These are phyloP conservation scores for Athripsodes cinereus DNA, from an alignment of 2,888 invertebrate species.

Conservation along the genomic window DNA sequence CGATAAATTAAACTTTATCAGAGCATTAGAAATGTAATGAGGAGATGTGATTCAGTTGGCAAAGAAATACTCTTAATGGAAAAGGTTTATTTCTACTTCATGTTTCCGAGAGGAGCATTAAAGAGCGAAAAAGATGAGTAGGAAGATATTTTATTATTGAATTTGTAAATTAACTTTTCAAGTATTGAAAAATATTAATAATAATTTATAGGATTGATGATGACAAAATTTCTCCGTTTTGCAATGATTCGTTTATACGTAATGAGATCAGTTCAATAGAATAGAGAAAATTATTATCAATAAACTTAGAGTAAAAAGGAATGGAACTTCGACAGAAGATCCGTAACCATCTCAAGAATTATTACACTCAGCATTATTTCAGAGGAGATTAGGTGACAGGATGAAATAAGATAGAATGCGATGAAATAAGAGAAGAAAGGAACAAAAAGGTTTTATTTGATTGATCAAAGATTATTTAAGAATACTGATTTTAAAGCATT, in stretches of 20 bases:
- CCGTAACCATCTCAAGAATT: background rate
- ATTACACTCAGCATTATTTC: constrained; percentile 2
- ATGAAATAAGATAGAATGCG: background rate
- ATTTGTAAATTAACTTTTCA: too few relatives aligned
- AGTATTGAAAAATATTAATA: too few relatives aligned
- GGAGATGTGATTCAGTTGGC: too few relatives aligned
- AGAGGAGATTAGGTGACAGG: background rate
- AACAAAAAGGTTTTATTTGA: background rate
- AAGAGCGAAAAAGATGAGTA: too few relatives aligned
- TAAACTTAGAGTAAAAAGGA: background rate
- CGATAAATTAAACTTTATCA: too few relatives aligned
- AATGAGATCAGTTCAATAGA: background rate
- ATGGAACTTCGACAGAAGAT: background rate
- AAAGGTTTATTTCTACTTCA: too few relatives aligned
- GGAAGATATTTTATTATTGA: too few relatives aligned
- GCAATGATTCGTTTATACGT: background rate
- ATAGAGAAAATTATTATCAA: background rate
- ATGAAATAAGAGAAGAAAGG: background rate
- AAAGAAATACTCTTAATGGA: too few relatives aligned
- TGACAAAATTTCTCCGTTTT: background rate
- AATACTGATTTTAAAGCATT: background rate
- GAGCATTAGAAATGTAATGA: too few relatives aligned
- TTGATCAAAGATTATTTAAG: background rate
- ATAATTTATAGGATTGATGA: too few relatives aligned
- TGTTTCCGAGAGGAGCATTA: too few relatives aligned